Evolutionary conservation across 2,888 invertebrate species (phyloP).

Genomic region (Plebejus anna): DNA sequence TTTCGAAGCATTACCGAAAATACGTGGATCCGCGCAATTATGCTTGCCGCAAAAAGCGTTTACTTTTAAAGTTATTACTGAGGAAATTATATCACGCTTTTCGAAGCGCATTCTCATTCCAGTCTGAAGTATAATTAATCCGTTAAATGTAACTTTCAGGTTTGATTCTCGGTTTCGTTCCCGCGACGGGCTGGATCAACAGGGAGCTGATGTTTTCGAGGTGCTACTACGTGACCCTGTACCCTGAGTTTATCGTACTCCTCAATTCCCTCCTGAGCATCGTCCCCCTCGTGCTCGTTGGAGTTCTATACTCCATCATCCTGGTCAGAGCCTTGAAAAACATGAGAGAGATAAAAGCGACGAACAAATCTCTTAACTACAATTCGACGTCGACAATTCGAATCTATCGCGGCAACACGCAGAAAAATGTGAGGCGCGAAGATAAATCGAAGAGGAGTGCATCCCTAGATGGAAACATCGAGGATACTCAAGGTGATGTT

Average conservation of each 20-base stretch:
- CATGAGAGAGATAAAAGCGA: slow-evolving; percentile 52
- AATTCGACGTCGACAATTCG: slow-evolving; percentile 52
- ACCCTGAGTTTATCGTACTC: slow-evolving; percentile 76
- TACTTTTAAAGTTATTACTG: background rate
- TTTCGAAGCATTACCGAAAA: background rate
- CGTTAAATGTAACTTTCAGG: slow-evolving; percentile 55
- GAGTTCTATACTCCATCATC: slow-evolving; percentile 79
- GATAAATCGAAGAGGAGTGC: slow-evolving; percentile 53
- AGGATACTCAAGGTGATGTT: slow-evolving; percentile 34
- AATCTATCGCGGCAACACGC: slow-evolving; percentile 53
- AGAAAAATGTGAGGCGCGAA: slow-evolving; percentile 36
- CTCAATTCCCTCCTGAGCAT: slow-evolving; percentile 78
- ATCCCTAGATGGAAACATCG: slow-evolving; percentile 49
- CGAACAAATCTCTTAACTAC: slow-evolving; percentile 47
- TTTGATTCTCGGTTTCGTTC: slow-evolving; percentile 79
- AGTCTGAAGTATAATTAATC: slow-evolving; percentile 5
- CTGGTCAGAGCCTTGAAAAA: slow-evolving; percentile 78
- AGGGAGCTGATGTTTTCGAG: slow-evolving; percentile 48
- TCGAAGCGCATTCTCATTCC: slow-evolving; percentile 36
- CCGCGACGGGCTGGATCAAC: slow-evolving; percentile 79
- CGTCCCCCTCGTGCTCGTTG: slow-evolving; percentile 68
- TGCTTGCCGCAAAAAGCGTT: background rate
- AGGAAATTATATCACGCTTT: slow-evolving; percentile 32
- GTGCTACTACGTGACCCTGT: slow-evolving; percentile 80
- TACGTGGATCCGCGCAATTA: slow-evolving; percentile 8